These are phyloP conservation scores for Helicoverpa assulta DNA, from an alignment of 2,888 invertebrate genomes.

Conservation along the genomic window DNA sequence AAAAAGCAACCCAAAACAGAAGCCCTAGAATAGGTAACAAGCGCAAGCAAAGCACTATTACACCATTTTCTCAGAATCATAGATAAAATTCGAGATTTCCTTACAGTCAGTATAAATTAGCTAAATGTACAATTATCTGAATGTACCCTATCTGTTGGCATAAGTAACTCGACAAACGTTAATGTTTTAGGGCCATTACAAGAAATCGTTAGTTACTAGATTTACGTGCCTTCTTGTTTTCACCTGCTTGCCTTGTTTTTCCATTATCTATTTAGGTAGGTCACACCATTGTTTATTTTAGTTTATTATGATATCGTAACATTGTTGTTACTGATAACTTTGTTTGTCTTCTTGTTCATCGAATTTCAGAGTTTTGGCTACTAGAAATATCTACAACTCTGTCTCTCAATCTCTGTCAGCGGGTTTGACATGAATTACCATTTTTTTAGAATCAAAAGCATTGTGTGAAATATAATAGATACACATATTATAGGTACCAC, in stretches of 20 bases:
- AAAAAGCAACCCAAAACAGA: neutral
- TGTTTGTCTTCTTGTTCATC: constrained; percentile 11
- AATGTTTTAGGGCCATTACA: constrained; percentile 26
- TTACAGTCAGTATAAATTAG: constrained; percentile 65
- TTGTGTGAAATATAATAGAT: too few species aligned
- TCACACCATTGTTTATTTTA: neutral
- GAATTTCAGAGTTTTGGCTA: neutral
- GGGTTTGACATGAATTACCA: neutral
- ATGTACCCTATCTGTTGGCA: constrained; percentile 48
- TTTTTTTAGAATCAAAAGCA: neutral
- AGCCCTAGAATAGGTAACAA: constrained; percentile 1
- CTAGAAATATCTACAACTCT: neutral
- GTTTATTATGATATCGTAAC: constrained; percentile 9
- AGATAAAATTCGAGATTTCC: constrained; percentile 49
- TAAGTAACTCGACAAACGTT: constrained; percentile 16
- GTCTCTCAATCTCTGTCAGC: neutral
- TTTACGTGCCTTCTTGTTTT: constrained; percentile 18
- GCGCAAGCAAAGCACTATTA: constrained; percentile 6
- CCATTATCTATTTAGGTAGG: constrained; percentile 25
- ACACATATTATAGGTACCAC: too few species aligned
- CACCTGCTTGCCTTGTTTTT: constrained; percentile 28
- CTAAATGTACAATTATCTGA: constrained; percentile 67
- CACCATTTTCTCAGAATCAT: constrained; percentile 41
- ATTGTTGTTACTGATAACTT: constrained; percentile 4
- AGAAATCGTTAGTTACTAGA: constrained; percentile 2